These are phyloP conservation scores for Seriola quinqueradiata DNA, from an alignment of 2,113 vertebrate genomes.

Conservation along the genomic window DNA sequence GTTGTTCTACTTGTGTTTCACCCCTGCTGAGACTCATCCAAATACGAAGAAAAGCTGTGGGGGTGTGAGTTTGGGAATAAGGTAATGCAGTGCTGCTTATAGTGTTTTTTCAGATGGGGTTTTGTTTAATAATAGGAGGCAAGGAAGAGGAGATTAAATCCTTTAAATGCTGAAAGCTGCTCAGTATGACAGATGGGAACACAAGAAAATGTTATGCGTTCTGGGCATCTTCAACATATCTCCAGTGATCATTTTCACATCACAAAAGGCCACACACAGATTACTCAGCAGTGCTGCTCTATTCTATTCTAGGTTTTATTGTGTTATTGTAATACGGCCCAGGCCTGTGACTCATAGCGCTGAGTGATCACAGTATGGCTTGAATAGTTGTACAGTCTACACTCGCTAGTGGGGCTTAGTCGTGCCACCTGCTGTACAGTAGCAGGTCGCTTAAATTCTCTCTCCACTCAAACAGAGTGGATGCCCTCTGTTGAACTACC, in stretches of 20 bases:
- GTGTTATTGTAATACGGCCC: conserved; percentile 29
- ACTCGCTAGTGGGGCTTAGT: conserved; percentile 3
- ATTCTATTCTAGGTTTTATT: conserved; percentile 48
- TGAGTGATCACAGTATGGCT: conserved; percentile 13
- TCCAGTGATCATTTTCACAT: conserved; percentile 30
- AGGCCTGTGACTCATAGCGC: conserved; percentile 44
- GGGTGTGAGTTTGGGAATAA: conserved; percentile 6
- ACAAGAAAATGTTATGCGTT: neutral
- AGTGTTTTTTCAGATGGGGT: neutral
- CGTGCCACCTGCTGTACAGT: conserved; percentile 9
- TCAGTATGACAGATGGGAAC: neutral
- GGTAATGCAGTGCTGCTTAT: neutral
- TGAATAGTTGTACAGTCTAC: conserved; percentile 19
- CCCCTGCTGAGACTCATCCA: conserved; percentile 33
- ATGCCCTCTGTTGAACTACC: conserved; percentile 24
- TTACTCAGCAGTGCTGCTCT: conserved; percentile 33
- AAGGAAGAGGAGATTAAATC: conserved; percentile 12
- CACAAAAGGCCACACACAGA: conserved; percentile 44
- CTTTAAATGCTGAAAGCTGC: neutral
- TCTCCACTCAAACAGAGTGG: conserved; percentile 20
- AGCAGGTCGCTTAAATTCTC: conserved; percentile 18
- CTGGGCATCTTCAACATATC: conserved; percentile 4
- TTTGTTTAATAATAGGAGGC: conserved; percentile 15
- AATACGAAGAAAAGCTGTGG: conserved; percentile 12
- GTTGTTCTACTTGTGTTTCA: neutral